These are phyloP conservation scores for Helleia helle DNA, from an alignment of 2,888 invertebrate species.

Conservation along the genomic window DNA sequence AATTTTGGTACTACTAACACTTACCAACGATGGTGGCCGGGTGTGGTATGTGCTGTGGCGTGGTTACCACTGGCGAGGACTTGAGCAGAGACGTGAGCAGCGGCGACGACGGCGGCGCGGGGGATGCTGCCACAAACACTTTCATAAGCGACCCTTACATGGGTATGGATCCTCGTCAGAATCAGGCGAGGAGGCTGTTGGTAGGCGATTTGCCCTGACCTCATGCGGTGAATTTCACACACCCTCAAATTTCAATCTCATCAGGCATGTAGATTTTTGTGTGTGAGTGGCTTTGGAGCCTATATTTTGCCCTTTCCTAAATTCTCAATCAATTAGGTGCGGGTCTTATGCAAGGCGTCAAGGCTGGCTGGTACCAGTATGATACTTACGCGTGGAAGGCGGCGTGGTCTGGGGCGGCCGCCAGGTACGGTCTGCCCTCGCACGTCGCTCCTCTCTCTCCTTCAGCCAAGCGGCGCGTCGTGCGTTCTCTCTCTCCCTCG, in stretches of 20 bases:
- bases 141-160: too few species aligned
- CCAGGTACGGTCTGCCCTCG: conserved; percentile 76
- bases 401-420: conserved; percentile 46
- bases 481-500: conserved; percentile 78
- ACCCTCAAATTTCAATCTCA: too few species aligned
- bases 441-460: conserved; percentile 78
- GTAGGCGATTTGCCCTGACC: too few species aligned
- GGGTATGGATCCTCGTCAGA: too few species aligned
- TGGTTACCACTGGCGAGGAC: conserved; percentile 62
- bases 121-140: conserved; percentile 17
- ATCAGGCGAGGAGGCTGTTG: too few species aligned
- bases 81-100: conserved; percentile 88
- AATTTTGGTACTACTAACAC: conserved; percentile 11
- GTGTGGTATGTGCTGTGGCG: conserved; percentile 56
- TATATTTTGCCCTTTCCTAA: too few species aligned
- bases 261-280: too few species aligned
- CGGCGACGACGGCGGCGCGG: conserved; percentile 77
- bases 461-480: conserved; percentile 76
- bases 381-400: conserved; percentile 10
- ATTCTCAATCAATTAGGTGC: too few species aligned
- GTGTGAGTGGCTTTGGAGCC: too few species aligned
- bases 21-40: conserved; percentile 56
- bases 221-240: too few species aligned
- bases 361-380: too few species aligned
- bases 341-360: too few species aligned